phyloP scores from a whole-genome alignment of 2,113 vertebrate genomes.

The Tragelaphus imberbis region DNA sequence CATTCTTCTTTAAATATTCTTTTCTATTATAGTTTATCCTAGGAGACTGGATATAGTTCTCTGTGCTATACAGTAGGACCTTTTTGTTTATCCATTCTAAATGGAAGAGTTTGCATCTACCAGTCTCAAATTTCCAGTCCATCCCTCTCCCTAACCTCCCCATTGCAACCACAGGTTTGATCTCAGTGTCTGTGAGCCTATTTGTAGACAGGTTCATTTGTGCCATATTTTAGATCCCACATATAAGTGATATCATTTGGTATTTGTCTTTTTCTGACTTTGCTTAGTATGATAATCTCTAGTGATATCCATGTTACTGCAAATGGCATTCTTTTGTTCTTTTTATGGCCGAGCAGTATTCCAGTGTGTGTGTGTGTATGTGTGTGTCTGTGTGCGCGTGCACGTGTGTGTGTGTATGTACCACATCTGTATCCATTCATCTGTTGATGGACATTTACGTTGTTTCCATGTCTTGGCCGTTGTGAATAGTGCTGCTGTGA shows the following conservation, averaged over 20 bases:
- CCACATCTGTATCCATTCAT: neutral
- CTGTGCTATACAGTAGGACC: neutral
- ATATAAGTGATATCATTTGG: neutral
- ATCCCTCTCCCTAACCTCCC: neutral
- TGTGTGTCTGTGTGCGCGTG: rapidly evolving
- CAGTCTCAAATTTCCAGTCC: neutral
- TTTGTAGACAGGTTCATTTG: neutral
- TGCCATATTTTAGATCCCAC: neutral
- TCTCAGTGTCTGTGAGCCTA: neutral
- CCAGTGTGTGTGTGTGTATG: neutral
- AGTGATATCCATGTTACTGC: neutral
- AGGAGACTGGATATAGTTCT: neutral
- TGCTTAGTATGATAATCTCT: neutral
- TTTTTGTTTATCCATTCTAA: neutral
- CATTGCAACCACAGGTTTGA: neutral
- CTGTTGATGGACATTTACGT: neutral
- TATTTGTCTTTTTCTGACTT: neutral
- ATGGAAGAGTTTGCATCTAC: neutral
- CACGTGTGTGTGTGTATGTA: neutral
- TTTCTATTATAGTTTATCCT: neutral
- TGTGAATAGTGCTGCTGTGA: neutral
- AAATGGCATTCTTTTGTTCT: neutral
- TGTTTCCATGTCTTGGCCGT: neutral
- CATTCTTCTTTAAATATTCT: neutral
- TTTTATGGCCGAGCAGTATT: neutral